These are phyloP conservation scores for Exephanes ischioxanthus DNA, from an alignment of 2,888 invertebrate species.

Conservation along the genomic window DNA sequence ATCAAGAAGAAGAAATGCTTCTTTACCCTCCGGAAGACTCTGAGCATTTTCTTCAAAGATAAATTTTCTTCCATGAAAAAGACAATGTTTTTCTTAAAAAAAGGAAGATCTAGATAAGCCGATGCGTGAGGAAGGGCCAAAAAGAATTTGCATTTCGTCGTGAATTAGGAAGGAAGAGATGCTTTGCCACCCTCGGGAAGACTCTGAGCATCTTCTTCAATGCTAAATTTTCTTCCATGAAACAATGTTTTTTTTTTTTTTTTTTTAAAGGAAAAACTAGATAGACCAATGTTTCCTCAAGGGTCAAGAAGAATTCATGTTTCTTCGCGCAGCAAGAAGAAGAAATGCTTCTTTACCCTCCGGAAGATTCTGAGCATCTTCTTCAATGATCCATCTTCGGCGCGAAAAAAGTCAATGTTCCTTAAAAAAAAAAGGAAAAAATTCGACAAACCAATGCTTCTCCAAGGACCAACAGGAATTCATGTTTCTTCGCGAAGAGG, in stretches of 20 bases:
- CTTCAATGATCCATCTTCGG: too few relatives aligned
- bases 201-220: neutral
- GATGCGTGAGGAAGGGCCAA: neutral
- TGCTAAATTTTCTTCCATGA: too few relatives aligned
- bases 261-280: too few relatives aligned
- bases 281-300: neutral
- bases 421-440: neutral
- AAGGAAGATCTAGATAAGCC: neutral
- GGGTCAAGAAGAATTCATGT: neutral
- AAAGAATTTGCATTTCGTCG: too few relatives aligned
- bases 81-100: neutral
- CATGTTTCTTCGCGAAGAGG: neutral
- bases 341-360: neutral
- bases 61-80: neutral
- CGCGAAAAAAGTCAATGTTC: neutral
- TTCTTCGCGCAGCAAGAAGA: neutral
- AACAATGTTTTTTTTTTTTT: too few relatives aligned
- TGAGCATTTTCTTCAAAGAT: too few relatives aligned
- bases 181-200: neutral
- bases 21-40: neutral
- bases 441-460: neutral
- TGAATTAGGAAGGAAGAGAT: neutral
- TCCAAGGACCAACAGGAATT: neutral
- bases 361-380: too few relatives aligned
- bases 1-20: neutral